phyloP scores from a whole-genome alignment of 2,888 invertebrate genomes.

The Drosophila pegasa region DNA sequence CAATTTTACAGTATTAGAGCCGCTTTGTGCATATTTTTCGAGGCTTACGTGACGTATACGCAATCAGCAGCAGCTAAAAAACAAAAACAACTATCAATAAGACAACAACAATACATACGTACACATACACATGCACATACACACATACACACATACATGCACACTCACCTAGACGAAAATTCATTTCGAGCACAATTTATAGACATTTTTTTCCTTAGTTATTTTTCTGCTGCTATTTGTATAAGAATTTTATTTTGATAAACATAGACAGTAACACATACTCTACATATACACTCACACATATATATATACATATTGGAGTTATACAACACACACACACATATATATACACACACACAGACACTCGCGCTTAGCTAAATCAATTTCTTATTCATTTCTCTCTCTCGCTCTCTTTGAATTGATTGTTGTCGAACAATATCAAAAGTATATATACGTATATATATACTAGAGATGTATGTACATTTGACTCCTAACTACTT shows the following conservation, averaged over 20 bases:
- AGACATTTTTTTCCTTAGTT: slow-evolving; percentile 33
- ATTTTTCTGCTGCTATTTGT: slow-evolving; percentile 45
- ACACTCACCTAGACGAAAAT: not conserved
- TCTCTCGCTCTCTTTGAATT: slow-evolving; percentile 38
- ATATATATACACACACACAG: slow-evolving; percentile 35
- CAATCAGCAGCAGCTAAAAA: slow-evolving; percentile 67
- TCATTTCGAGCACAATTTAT: slow-evolving; percentile 32
- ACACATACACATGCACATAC: slow-evolving; percentile 12
- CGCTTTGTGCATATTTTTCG: slow-evolving; percentile 77
- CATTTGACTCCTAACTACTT: slow-evolving; percentile 53
- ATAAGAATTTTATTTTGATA: slow-evolving; percentile 35
- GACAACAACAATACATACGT: slow-evolving; percentile 30
- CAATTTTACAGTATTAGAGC: slow-evolving; percentile 79
- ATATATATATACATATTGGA: slow-evolving; percentile 22
- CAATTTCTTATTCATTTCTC: slow-evolving; percentile 32
- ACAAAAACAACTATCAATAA: slow-evolving; percentile 54
- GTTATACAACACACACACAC: slow-evolving; percentile 36
- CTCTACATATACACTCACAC: slow-evolving; percentile 21
- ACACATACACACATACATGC: not conserved
- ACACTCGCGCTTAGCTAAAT: slow-evolving; percentile 35
- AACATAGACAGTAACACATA: slow-evolving; percentile 12
- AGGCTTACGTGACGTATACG: slow-evolving; percentile 79
- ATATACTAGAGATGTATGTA: slow-evolving; percentile 41
- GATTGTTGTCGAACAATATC: slow-evolving; percentile 53
- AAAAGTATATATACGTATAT: slow-evolving; percentile 40